Evolutionary conservation across 2,888 invertebrate species (phyloP), one percentile per base, ranked within the genome.

Genomic region (Sphaeridia pumilis): DNA sequence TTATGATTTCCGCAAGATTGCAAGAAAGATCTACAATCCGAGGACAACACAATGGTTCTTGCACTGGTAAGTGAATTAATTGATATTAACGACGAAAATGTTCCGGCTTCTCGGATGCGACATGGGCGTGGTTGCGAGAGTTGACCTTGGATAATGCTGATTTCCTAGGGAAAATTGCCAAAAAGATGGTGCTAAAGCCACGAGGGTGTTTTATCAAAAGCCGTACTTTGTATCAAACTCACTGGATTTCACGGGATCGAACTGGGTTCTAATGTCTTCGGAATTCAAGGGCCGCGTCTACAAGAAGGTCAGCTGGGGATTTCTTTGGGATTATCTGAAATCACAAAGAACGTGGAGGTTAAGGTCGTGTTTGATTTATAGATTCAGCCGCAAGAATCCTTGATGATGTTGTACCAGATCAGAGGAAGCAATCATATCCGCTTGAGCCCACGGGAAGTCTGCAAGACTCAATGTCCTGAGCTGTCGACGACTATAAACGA

Each of bases 231-330:
- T 90, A 24, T 83, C 88, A 0, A 76, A 80, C 3, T 83, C 85
- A 59, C 78, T 89, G 25, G 83, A 87, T 3, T 84, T 88, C 4
- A 83, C 84, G 1, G 84, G 85, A 65, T 84, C 85, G 64, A 92
- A 87, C 69, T 92, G 90, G 90, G 70, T 92, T 28, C 70, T 92
- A n/a, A 76, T 88, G 69, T 85, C 86, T 0, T 81, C 82, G 49
- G 79, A 83, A 62, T 87, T 85, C 67, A 78, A 79, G 28, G 79
- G 80, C 0, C 78, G 79, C 49, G 76, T 79, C 57, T 84, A 77
- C 67, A 85, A 84, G 68, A 75, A 77, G 63, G 75, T 74, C 60
- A 43, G 22, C 43, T 17, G 7, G n/a, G n/a, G n/a, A n/a, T n/a
- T n/a, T n/a, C 28, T 53, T n/a, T 26, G n/a, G 20, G 26, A 24